phyloP scores from a whole-genome alignment of 53 echinoderm and acorn worm species.

The Zoroaster sp. region DNA sequence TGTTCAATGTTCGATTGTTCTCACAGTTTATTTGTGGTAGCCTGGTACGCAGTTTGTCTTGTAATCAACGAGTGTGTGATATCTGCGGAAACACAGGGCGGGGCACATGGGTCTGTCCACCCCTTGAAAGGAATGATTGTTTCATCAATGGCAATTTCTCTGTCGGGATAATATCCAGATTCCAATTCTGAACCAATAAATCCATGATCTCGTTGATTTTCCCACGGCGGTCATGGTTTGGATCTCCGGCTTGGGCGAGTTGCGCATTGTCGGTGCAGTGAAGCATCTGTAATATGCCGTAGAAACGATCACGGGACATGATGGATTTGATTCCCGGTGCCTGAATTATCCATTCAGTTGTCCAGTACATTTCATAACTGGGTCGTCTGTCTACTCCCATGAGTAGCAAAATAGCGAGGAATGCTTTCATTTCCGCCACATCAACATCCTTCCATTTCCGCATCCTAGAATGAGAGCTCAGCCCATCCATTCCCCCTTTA shows the following conservation, averaged over 20 bases:
- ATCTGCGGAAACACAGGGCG: no score
- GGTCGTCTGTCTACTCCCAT: slow-evolving; percentile 19
- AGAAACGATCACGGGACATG: not conserved
- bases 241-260: not conserved
- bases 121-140: slow-evolving; percentile 31
- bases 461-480: not conserved
- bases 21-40: no score
- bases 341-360: slow-evolving; percentile 6
- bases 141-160: no score
- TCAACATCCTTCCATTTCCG: slow-evolving; percentile 11
- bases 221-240: not conserved
- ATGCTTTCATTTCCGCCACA: slow-evolving; percentile 15
- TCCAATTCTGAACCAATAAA: not conserved
- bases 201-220: not conserved
- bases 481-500: not conserved
- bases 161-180: slow-evolving; percentile 7
- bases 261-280: slow-evolving; percentile 17
- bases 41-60: no score
- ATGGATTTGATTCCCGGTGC: not conserved
- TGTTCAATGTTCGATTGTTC: no score
- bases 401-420: slow-evolving; percentile 9
- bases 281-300: not conserved
- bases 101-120: no score
- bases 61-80: no score
- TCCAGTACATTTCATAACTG: slow-evolving; percentile 4